Evolutionary conservation across 2,113 vertebrate species (phyloP), one percentile per base, ranked within the genome.

Genomic region (Chloropsis cyanopogon): DNA sequence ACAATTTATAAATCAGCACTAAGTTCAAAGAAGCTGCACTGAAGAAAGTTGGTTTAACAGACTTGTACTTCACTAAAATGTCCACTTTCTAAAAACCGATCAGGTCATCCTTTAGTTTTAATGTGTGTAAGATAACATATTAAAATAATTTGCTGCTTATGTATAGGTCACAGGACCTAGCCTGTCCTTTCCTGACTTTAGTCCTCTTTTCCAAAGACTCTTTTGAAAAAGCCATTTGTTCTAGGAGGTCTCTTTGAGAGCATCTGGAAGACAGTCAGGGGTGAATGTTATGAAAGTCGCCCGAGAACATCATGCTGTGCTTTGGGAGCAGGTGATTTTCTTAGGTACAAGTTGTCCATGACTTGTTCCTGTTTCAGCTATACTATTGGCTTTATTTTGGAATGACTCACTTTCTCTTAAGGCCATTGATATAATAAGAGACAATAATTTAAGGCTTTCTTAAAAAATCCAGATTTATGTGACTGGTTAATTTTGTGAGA

Each of bases 21-120:
- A 21, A 35, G 5, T 64, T 84, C 52, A 35, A 4, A 42, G 49
- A n/a, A 72, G 18, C 24, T 56, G 14, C 12, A 2, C 44, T 13
- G 20, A 19, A 12, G 4, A 11, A 75, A 61, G 13, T 23, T 66
- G 6, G 14, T 89, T 82, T 46, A 37, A 9, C 10, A 37, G 24
- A 17, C 12, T 78, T 1, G 0, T 12, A 12, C 11, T 70, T 78
- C 1, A 2, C 52, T 60, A 41, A 56, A 72, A 49, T 13, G 1
- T 18, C 20, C 4, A 14, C 29, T 68, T 89, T n/a, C 10, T 6
- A 28, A 71, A 77, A 47, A 25, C 4, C 35, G 8, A 8, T 24
- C 6, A 15, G 39, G 9, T 59, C 26, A 84, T 75, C 26, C n/a
- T 81, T 82, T 76, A 56, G 15, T 66, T 90, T 66, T 47, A 53